Evolutionary conservation across 2,888 invertebrate species (phyloP).

Genomic region (Lithosia quadra): DNA sequence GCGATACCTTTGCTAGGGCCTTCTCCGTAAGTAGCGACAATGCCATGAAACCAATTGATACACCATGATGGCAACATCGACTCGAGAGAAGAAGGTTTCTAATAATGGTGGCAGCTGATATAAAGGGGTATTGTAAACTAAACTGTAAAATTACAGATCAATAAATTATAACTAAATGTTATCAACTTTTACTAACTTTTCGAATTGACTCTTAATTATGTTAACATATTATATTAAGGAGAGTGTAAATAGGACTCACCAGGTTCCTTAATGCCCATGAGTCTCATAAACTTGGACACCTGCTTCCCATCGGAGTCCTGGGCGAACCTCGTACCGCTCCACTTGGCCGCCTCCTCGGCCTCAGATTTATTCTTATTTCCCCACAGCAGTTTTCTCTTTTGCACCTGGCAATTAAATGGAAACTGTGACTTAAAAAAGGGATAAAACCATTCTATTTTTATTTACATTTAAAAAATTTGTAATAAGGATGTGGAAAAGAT

Average conservation of each 20-base stretch:
- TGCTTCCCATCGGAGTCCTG: slow-evolving; percentile 97
- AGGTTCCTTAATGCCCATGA: slow-evolving; percentile 96
- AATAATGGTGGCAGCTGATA: too few relatives aligned
- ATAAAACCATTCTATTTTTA: neutral
- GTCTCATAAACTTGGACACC: slow-evolving; percentile 97
- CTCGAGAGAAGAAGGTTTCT: too few relatives aligned
- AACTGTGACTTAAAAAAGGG: too few relatives aligned
- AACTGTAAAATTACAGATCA: too few relatives aligned
- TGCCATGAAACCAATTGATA: too few relatives aligned
- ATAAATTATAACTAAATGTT: too few relatives aligned
- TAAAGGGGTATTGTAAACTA: too few relatives aligned
- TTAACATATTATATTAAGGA: neutral
- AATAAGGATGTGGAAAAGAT: neutral
- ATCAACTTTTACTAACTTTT: neutral
- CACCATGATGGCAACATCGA: too few relatives aligned
- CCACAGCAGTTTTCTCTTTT: slow-evolving; percentile 97
- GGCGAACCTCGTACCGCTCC: slow-evolving; percentile 95
- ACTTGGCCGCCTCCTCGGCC: slow-evolving; percentile 86
- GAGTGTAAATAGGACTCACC: slow-evolving; percentile 52
- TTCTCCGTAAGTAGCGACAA: too few relatives aligned
- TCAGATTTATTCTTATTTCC: slow-evolving; percentile 90
- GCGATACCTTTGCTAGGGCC: too few relatives aligned
- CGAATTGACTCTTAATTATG: neutral
- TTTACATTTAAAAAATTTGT: too few relatives aligned
- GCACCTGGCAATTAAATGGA: slow-evolving; percentile 80